phyloP scores from a whole-genome alignment of 2,797 vertebrate genomes.

The Thripadectes ignobilis region DNA sequence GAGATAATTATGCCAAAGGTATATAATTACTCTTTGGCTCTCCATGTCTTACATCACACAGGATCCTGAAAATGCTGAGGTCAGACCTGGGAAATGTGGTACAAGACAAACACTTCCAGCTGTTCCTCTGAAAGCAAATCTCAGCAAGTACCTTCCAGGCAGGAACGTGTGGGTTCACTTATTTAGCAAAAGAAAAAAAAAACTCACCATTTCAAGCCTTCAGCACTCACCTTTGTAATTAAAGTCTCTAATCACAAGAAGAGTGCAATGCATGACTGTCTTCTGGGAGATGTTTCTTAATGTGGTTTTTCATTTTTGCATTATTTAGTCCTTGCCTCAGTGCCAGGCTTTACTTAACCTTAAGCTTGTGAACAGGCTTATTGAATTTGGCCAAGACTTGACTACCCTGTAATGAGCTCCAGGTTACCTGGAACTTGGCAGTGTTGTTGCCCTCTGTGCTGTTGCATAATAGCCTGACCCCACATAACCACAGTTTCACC shows the following conservation, averaged over 20 bases:
- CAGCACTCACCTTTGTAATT: conserved; percentile 30
- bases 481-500: not conserved
- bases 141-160: conserved; percentile 28
- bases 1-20: conserved; percentile 4
- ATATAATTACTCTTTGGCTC: conserved; percentile 18
- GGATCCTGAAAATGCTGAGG: conserved; percentile 30
- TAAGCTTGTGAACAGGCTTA: conserved; percentile 56
- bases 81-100: conserved; percentile 43
- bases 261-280: not conserved
- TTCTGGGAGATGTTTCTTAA: conserved; percentile 34
- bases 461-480: conserved; percentile 58
- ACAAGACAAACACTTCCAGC: conserved; percentile 50
- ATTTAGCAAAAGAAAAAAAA: conserved; percentile 31
- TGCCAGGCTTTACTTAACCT: conserved; percentile 47
- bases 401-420: conserved; percentile 67
- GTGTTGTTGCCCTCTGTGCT: not conserved
- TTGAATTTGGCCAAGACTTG: conserved; percentile 68
- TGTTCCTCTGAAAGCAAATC: conserved; percentile 39
- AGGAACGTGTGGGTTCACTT: not conserved
- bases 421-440: conserved; percentile 73
- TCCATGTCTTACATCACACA: not conserved
- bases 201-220: not conserved
- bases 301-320: conserved; percentile 49
- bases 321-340: not conserved
- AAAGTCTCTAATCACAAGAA: conserved; percentile 47